Percentiles rank a stretch among this genome's conserved stretches.
Conservation (phyloP, 2,888 invertebrate species). For the Leucophora obtusa region DNA sequence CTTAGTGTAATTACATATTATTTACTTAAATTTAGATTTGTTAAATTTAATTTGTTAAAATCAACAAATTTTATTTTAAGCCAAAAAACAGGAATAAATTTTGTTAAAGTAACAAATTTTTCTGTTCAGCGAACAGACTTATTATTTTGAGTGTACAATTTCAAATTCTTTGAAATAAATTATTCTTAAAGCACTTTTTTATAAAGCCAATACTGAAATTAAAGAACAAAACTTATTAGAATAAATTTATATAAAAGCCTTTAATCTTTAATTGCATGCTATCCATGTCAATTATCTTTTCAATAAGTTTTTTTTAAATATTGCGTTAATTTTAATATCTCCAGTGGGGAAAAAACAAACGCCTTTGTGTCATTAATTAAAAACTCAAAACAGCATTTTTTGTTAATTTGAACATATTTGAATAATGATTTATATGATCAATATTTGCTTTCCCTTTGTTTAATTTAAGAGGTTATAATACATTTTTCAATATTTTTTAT, state of each 20-base stretch:
- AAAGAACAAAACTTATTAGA: not conserved
- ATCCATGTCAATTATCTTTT: not conserved
- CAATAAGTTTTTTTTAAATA: not conserved
- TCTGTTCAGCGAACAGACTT: too few relatives aligned
- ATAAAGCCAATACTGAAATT: not conserved
- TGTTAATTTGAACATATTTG: not conserved
- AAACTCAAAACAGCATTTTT: constrained; percentile 23
- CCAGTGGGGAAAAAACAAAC: not conserved
- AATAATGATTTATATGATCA: constrained; percentile 2
- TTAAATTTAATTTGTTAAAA: too few relatives aligned
- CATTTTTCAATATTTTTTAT: not conserved
- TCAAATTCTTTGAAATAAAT: not conserved
- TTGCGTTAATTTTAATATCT: constrained; percentile 1
- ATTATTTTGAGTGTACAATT: too few relatives aligned
- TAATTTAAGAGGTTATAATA: not conserved
- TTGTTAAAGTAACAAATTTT: too few relatives aligned
- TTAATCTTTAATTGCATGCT: not conserved
- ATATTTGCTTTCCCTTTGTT: not conserved
- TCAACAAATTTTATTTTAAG: too few relatives aligned
- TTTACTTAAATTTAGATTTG: too few relatives aligned
- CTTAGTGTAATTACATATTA: too few relatives aligned
- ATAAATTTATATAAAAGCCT: not conserved
- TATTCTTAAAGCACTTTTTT: not conserved
- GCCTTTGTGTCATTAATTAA: constrained; percentile 27
- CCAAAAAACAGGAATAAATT: too few relatives aligned